Conservation (phyloP, 2,797 vertebrate genomes). For the Arvicola amphibius region DNA sequence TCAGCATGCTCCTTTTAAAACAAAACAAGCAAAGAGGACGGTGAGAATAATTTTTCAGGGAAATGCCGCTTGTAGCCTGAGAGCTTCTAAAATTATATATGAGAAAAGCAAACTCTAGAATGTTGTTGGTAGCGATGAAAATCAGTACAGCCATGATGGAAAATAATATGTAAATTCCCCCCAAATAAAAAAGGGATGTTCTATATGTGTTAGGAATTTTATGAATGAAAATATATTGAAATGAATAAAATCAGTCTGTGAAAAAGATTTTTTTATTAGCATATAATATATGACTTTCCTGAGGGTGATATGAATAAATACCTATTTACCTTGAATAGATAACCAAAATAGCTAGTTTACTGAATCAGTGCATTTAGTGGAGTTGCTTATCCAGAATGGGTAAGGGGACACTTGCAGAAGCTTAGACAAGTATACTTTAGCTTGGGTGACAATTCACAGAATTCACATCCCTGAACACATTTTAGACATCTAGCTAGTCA, state of each 20-base stretch:
- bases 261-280: not conserved
- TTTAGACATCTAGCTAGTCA: not conserved
- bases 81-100: not conserved
- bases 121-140: not conserved
- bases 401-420: not conserved
- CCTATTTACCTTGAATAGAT: not conserved
- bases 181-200: not conserved
- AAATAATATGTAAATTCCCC: not conserved
- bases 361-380: not conserved
- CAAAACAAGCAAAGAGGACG: not conserved
- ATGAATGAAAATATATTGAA: not conserved
- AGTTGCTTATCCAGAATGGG: not conserved
- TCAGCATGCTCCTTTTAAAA: not conserved
- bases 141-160: not conserved
- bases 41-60: not conserved
- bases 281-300: not conserved
- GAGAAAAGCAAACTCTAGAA: not conserved
- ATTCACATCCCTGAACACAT: not conserved
- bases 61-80: not conserved
- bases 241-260: not conserved
- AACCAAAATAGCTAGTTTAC: not conserved
- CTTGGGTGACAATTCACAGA: not conserved
- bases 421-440: not conserved
- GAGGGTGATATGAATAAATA: not conserved
- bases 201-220: not conserved